phyloP scores from a whole-genome alignment of 1,140 invertebrate genomes.

The Calliopsis andreniformis region DNA sequence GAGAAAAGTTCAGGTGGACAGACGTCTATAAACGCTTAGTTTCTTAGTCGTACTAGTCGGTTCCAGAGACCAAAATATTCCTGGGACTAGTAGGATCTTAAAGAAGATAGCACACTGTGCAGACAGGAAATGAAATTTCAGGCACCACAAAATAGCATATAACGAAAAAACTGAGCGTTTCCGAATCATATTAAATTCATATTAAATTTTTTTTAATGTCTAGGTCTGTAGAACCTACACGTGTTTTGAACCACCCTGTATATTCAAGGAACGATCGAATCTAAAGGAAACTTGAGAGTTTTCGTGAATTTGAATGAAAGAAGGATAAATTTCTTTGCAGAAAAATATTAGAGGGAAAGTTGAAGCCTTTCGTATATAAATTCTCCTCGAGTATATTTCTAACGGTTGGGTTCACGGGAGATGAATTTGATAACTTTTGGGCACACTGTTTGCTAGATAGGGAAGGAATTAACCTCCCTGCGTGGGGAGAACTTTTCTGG shows the following conservation, averaged over 20 bases:
- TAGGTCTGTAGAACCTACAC: no score
- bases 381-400: neutral
- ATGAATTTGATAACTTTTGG: neutral
- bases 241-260: neutral
- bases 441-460: neutral
- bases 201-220: no score
- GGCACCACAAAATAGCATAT: no score
- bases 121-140: no score
- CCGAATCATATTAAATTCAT: no score
- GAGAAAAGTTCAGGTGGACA: no score
- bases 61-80: no score
- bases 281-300: neutral
- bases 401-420: neutral
- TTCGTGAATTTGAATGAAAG: neutral
- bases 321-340: neutral
- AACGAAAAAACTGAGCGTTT: no score
- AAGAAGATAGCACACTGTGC: no score
- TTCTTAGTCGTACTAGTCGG: no score
- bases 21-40: no score
- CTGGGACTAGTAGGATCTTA: no score
- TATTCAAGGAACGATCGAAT: neutral
- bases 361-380: neutral
- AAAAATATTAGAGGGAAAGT: neutral
- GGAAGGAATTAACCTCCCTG: slow-evolving; percentile 13
- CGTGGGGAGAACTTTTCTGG: neutral